Conservation (phyloP, 2,797 vertebrate species). For the Acanthornis magna region DNA sequence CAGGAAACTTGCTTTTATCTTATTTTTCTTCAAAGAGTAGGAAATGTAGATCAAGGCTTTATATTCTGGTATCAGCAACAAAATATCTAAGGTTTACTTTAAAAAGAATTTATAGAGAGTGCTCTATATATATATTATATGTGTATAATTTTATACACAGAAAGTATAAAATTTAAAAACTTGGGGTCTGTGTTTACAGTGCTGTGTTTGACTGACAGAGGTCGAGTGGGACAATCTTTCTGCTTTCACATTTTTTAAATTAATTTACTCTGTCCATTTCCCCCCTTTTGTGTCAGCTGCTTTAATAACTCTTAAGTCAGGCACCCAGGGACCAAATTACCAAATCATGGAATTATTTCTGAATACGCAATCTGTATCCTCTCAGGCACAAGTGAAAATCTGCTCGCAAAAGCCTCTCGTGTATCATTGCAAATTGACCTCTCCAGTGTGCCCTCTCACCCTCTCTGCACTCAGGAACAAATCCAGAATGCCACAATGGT, state of each 20-base stretch:
- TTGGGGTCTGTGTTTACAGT: neutral
- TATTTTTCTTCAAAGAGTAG: neutral
- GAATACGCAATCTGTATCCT: neutral
- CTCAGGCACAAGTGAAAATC: neutral
- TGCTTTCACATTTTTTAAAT: neutral
- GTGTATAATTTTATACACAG: neutral
- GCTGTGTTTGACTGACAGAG: neutral
- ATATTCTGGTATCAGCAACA: neutral
- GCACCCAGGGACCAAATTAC: neutral
- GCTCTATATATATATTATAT: neutral
- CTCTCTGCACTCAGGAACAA: neutral
- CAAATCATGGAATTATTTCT: neutral
- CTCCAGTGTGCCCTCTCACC: neutral
- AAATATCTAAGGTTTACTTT: neutral
- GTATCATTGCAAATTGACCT: neutral
- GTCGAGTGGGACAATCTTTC: accelerated
- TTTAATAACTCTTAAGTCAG: neutral
- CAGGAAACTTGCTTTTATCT: neutral
- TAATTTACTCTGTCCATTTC: neutral
- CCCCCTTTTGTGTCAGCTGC: neutral
- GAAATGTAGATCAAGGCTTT: neutral
- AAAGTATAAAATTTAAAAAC: neutral
- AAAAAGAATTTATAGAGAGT: neutral
- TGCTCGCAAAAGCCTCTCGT: neutral
- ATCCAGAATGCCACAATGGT: neutral